Percentiles rank a stretch among this genome's conserved stretches.
Evolutionary conservation across 1,140 invertebrate genomes (phyloP).

Genomic region (Drosophila nasuta): DNA sequence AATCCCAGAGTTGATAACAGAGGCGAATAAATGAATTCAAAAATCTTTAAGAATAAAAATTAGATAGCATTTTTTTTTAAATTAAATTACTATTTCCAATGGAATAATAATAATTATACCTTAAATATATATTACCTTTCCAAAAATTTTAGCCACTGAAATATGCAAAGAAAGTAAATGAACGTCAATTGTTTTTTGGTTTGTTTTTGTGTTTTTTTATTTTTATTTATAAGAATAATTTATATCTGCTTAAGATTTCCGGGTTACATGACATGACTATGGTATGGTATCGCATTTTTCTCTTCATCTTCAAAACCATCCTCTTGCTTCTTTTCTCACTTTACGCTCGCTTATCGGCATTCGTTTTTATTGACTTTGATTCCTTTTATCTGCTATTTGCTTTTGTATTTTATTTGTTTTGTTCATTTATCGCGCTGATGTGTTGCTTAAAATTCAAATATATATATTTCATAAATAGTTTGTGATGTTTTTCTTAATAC

Average conservation of each 20-base stretch:
- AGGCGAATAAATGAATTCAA: too few species aligned
- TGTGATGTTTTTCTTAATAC: slow-evolving; percentile 21
- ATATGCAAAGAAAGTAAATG: neutral
- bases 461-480: slow-evolving; percentile 55
- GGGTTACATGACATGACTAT: slow-evolving; percentile 81
- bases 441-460: slow-evolving; percentile 67
- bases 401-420: slow-evolving; percentile 1
- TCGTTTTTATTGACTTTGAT: slow-evolving; percentile 50
- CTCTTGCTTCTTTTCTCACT: slow-evolving; percentile 34
- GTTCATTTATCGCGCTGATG: slow-evolving; percentile 36
- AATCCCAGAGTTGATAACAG: too few species aligned
- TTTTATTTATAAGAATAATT: slow-evolving; percentile 85
- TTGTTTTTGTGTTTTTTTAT: slow-evolving; percentile 61
- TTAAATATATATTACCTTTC: too few species aligned
- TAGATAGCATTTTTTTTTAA: too few species aligned
- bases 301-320: slow-evolving; percentile 12
- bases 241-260: slow-evolving; percentile 81
- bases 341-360: slow-evolving; percentile 11
- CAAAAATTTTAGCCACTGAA: too few species aligned
- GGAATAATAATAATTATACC: too few species aligned
- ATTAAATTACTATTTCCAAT: too few species aligned
- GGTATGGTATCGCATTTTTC: slow-evolving; percentile 72
- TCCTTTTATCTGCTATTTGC: slow-evolving; percentile 26
- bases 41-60: too few species aligned
- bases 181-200: slow-evolving; percentile 21